Evolutionary conservation across 2,888 invertebrate species (phyloP).

Genomic region (Dysmachus trigonus): DNA sequence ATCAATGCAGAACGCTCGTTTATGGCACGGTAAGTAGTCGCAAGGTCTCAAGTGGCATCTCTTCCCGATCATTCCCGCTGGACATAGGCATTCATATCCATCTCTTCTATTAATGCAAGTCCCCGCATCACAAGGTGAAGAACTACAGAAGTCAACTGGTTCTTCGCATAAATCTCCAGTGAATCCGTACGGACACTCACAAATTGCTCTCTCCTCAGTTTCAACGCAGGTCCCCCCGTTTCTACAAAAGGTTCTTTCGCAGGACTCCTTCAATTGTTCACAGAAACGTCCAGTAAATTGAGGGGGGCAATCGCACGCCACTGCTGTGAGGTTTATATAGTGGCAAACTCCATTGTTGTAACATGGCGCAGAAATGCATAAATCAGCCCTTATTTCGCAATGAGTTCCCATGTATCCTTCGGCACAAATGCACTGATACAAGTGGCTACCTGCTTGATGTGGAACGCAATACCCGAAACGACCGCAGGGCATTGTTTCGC

Average conservation of each 20-base stretch:
- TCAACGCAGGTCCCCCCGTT: slow-evolving; percentile 64
- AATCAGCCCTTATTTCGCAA: slow-evolving; percentile 66
- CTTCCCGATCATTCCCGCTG: slow-evolving; percentile 66
- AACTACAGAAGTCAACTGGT: slow-evolving; percentile 66
- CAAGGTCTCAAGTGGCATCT: slow-evolving; percentile 70
- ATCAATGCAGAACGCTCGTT: slow-evolving; percentile 65
- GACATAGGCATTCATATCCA: slow-evolving; percentile 66
- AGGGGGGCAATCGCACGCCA: slow-evolving; percentile 65
- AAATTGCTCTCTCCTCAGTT: slow-evolving; percentile 53
- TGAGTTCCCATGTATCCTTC: slow-evolving; percentile 66
- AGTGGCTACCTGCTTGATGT: slow-evolving; percentile 55
- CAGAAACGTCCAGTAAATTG: slow-evolving; percentile 67
- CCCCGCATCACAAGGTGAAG: slow-evolving; percentile 64
- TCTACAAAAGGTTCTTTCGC: slow-evolving; percentile 58
- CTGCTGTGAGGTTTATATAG: slow-evolving; percentile 53
- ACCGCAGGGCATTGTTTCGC: slow-evolving; percentile 52
- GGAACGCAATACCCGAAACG: slow-evolving; percentile 59
- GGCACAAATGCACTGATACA: slow-evolving; percentile 65
- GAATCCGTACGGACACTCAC: slow-evolving; percentile 55
- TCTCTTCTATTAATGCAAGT: slow-evolving; percentile 59
- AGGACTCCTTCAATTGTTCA: slow-evolving; percentile 60
- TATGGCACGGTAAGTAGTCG: slow-evolving; percentile 67
- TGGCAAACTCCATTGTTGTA: slow-evolving; percentile 67
- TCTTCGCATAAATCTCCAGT: slow-evolving; percentile 66
- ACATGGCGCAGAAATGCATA: slow-evolving; percentile 68